Base-by-base conservation (phyloP, 2,888 invertebrate genomes). In the Dusona sp. region DNA sequence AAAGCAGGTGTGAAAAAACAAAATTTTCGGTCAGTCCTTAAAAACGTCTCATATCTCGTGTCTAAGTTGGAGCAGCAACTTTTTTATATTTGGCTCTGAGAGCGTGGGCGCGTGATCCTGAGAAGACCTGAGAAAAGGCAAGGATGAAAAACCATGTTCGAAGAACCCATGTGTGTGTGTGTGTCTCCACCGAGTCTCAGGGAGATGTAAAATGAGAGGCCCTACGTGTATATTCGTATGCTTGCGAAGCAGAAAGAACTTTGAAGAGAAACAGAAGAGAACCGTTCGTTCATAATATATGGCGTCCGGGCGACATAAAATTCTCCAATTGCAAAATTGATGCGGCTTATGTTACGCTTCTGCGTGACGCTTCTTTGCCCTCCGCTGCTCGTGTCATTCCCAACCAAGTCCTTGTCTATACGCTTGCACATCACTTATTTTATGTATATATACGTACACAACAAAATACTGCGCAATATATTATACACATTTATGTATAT, bases 291-390 rank as follows among this genome's bases (percentile, higher is more conserved):
- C 92, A 94, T 93, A 93, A 93, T 93, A 92, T 92, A 93, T 92
- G 90, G 89, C 89, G 88, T 90, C 90, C 89, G 92, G 90, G 92
- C 90, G 93, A 93, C 94, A 92, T 94, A 93, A 94, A 94, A 94
- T 94, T 93, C 94, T 94, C 94, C 93, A 92, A 93, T 94, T 94
- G 94, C 94, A 94, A 94, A 94, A 94, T 94, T 94, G 93, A 94
- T 94, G 94, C 92, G 93, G 92, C 91, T 92, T 92, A 91, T 92
- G 91, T 92, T 92, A 91, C 92, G 87, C 87, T 88, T 74, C 79
- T 81, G 82, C 82, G 79, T 85, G 85, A 85, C 78, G 73, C 48
- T 85, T 25, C 57, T 84, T 79, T 61, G 29, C 75, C 83, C 81
- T 45, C 45, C 70, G 29, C 42, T 73, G 78, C 73, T 74, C 72